phyloP scores from a whole-genome alignment of 2,797 vertebrate genomes.

The Merluccius polli region DNA sequence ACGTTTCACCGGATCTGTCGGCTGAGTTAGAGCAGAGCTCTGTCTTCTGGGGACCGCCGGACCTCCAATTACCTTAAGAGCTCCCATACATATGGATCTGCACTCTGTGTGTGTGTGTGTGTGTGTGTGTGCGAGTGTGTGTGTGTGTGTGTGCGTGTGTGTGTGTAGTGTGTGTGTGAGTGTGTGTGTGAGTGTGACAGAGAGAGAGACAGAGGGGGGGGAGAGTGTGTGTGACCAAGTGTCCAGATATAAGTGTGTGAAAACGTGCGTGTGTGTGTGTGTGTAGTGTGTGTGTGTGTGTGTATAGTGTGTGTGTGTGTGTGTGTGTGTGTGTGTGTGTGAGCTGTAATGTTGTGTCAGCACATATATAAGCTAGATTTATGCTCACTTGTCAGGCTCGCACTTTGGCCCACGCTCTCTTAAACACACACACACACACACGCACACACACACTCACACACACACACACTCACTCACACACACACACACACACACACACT shows the following conservation, averaged over 20 bases:
- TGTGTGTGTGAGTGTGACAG: neutral
- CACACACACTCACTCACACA: neutral
- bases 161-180: neutral
- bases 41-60: neutral
- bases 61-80: slow-evolving; percentile 1
- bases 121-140: neutral
- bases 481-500: slow-evolving; percentile 7
- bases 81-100: neutral
- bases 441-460: neutral
- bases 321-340: too few relatives aligned
- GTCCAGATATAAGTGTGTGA: neutral
- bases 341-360: neutral
- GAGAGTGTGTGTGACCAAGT: neutral
- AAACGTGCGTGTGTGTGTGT: neutral
- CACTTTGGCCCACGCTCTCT: neutral
- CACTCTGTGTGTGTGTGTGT: neutral
- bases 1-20: neutral
- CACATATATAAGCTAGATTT: slow-evolving; percentile 3
- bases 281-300: neutral
- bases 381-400: neutral
- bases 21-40: slow-evolving; percentile 2
- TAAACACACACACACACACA: neutral
- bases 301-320: neutral
- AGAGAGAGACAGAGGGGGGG: too few relatives aligned
- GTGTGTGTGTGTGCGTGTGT: neutral